Base-by-base conservation (phyloP, 2,888 invertebrate genomes). In the Caradrina kadenii region DNA sequence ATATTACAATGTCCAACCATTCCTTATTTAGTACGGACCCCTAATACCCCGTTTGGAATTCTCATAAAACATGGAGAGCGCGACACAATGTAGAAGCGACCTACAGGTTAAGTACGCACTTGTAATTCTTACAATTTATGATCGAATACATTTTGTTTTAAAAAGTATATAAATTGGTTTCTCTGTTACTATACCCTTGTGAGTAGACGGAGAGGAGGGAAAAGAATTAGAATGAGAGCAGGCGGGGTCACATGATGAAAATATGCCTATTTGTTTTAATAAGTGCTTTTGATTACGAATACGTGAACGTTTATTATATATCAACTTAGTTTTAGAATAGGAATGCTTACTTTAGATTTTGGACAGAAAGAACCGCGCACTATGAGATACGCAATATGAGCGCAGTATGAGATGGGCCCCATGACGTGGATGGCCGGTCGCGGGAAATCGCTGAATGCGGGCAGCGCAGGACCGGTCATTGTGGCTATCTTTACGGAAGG, bases 81-180 rank as follows among this genome's bases (percentile, higher is more conserved):
- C 50, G 56, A 68, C 54, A 64, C 48, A 62, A 49, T 31, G 35
- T 45, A 64, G 35, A 42, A 52, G 49, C 26, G 62, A 73, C 59
- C 52, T 45, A 19, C 52, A 63, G 55, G 31, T 65, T 61, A 74
- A 74, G 73, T 61, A 54, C 69, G 69, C 52, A 56, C 35, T 68
- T 53, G 56, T 76, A 62, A 62, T 64, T 42, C 58, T 39, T 8
- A 53, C 19, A 63, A 79, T 77, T 77, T 79, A 77, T 62, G 61
- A 59, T 21, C 31, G 13, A 35, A 75, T 63, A 63, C 49, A 77
- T 56, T 69, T 13, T 45, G 42, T 52, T 65, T 55, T 15, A 60
- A 63, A 60, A 60, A 62, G 42, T 58, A 60, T 53, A 63, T 50
- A 31, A 63, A 60, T 63, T 53, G 10, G 49, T 56, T 48, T 54